Evolutionary conservation across 2,797 vertebrate genomes (phyloP).

Genomic region (Falco columbarius): DNA sequence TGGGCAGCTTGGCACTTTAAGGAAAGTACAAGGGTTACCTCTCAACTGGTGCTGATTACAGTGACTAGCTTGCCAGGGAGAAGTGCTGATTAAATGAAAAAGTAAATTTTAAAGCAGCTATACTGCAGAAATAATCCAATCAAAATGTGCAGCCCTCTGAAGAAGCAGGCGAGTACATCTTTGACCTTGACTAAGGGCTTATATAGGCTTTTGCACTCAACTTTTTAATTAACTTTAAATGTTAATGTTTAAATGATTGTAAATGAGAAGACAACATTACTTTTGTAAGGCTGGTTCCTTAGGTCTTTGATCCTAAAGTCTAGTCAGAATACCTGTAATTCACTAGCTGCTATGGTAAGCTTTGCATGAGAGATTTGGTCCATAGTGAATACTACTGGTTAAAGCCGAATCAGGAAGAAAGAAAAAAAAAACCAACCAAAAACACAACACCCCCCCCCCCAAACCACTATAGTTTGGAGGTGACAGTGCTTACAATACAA

Average conservation of each 20-base stretch:
- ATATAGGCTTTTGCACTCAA: background rate
- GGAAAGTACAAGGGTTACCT: background rate
- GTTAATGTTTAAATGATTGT: background rate
- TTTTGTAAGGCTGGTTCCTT: background rate
- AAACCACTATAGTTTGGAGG: background rate
- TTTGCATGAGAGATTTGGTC: no score
- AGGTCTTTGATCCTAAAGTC: background rate
- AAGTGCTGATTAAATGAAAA: background rate
- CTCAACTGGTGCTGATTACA: background rate
- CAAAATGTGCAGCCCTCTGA: background rate
- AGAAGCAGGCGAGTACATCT: background rate
- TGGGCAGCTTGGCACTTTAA: background rate
- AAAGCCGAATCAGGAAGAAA: background rate
- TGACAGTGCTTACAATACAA: background rate
- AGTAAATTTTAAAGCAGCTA: background rate
- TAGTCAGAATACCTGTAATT: background rate
- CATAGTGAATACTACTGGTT: no score
- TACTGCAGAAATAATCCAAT: background rate
- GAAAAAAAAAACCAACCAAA: background rate
- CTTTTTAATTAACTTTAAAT: background rate
- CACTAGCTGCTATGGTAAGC: fast-evolving
- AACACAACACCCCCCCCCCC: no score
- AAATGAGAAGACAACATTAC: background rate
- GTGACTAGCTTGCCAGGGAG: background rate
- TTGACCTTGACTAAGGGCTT: background rate